phyloP scores from a whole-genome alignment of 1,140 invertebrate genomes.

The Heliconius nattereri region DNA sequence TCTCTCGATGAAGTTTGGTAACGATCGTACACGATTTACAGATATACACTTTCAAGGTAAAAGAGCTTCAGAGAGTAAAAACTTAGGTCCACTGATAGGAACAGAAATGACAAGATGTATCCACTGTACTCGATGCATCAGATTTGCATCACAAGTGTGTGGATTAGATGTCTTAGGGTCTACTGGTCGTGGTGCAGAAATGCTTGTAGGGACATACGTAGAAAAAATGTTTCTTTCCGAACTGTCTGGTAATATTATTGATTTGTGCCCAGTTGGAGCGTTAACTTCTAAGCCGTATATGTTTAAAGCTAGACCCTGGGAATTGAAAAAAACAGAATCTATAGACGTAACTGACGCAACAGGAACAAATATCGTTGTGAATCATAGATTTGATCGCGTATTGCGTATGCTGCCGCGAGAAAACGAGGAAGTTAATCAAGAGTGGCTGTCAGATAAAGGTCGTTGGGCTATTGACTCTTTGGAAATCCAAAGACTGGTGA shows the following conservation, averaged over 20 bases:
- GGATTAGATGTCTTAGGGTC: slow-evolving; percentile 90
- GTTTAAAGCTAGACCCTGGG: slow-evolving; percentile 86
- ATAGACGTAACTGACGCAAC: slow-evolving; percentile 90
- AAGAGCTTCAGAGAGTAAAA: slow-evolving; percentile 89
- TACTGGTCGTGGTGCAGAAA: slow-evolving; percentile 84
- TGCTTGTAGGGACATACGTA: slow-evolving; percentile 97
- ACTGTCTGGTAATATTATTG: slow-evolving; percentile 98
- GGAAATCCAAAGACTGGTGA: slow-evolving; percentile 87
- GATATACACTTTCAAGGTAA: slow-evolving; percentile 97
- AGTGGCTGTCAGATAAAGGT: slow-evolving; percentile 90
- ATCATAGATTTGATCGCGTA: slow-evolving; percentile 86
- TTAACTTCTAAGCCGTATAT: slow-evolving; percentile 98
- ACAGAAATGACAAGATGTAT: slow-evolving; percentile 92
- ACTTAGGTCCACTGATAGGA: slow-evolving; percentile 89
- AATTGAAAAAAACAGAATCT: slow-evolving; percentile 84
- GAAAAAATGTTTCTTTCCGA: slow-evolving; percentile 99
- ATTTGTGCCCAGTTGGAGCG: slow-evolving; percentile 99
- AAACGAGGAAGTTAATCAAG: slow-evolving; percentile 90
- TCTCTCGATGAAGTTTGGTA: slow-evolving; percentile 98
- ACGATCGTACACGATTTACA: slow-evolving; percentile 95
- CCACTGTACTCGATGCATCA: slow-evolving; percentile 90
- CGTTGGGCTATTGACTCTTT: slow-evolving; percentile 90
- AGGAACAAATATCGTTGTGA: slow-evolving; percentile 88
- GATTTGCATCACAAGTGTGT: slow-evolving; percentile 88
- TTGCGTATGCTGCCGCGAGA: slow-evolving; percentile 87